phyloP scores from a whole-genome alignment of 1,140 invertebrate species.

The Kradibia gibbosae region DNA sequence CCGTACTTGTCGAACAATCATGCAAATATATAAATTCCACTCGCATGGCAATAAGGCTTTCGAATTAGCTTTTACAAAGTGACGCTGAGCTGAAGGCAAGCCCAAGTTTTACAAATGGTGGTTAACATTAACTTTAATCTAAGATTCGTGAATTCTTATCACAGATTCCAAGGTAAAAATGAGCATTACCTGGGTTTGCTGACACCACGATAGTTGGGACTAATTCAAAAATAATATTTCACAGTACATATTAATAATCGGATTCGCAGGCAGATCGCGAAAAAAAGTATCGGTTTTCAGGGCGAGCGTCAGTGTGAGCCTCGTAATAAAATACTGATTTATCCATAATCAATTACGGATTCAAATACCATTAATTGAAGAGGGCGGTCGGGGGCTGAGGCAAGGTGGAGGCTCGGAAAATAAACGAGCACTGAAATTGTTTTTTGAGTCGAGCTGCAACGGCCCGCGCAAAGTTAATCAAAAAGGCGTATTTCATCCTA shows the following conservation, averaged over 20 bases:
- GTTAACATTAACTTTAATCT: no score
- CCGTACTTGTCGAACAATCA: no score
- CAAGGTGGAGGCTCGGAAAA: neutral
- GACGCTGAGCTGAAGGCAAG: no score
- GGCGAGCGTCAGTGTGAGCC: neutral
- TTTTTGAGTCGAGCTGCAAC: neutral
- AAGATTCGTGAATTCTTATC: no score
- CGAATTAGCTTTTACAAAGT: no score
- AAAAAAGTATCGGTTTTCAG: neutral
- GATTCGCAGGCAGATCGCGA: neutral
- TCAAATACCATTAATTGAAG: neutral
- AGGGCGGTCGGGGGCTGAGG: neutral
- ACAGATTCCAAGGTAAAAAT: no score
- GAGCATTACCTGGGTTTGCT: neutral
- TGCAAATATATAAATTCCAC: no score
- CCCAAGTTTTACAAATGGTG: no score
- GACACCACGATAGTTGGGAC: neutral
- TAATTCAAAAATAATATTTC: neutral
- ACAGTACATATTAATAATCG: neutral
- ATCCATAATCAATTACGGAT: constrained; percentile 8
- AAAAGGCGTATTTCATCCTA: constrained; percentile 25
- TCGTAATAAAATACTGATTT: constrained; percentile 2
- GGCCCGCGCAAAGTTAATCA: constrained; percentile 24
- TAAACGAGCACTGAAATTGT: constrained; percentile 5
- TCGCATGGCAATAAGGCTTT: no score